A percentile compares a stretch with the other conserved stretches of the same genome.
Evolutionary conservation across 1,140 invertebrate species (phyloP).

Genomic region (Dendrolimus kikuchii): DNA sequence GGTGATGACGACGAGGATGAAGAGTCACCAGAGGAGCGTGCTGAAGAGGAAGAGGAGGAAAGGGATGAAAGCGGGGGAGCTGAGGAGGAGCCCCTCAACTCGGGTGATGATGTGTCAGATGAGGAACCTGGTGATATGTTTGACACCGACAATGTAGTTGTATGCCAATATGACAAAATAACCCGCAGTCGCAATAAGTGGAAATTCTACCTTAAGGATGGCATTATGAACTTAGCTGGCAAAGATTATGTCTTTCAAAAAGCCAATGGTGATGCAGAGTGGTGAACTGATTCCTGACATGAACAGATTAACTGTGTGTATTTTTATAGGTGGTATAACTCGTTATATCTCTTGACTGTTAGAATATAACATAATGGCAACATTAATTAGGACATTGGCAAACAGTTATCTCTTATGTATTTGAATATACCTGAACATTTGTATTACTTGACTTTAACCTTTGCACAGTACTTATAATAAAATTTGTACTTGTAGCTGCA

Average conservation of each 20-base stretch:
- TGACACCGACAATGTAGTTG: conserved; percentile 98
- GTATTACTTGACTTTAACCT: conserved; percentile 14
- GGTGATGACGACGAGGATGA: conserved; percentile 84
- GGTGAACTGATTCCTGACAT: conserved; percentile 74
- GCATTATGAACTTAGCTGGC: conserved; percentile 98
- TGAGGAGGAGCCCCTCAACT: conserved; percentile 94
- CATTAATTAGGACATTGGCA: conserved; percentile 20
- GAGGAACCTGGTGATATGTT: conserved; percentile 96
- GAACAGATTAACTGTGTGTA: conserved; percentile 33
- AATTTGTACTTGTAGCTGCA: too few species aligned
- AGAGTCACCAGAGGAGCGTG: conserved; percentile 71
- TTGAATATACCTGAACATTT: conserved; percentile 4
- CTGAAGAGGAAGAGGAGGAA: conserved; percentile 78
- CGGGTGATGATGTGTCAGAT: conserved; percentile 97
- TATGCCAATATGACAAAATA: conserved; percentile 99
- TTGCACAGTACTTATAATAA: background rate
- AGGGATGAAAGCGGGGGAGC: conserved; percentile 77
- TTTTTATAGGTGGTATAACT: conserved; percentile 38
- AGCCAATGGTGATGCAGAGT: conserved; percentile 98
- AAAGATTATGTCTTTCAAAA: conserved; percentile 99
- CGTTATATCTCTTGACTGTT: conserved; percentile 30
- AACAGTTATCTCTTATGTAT: conserved; percentile 20
- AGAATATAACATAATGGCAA: conserved; percentile 21
- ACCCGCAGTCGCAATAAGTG: conserved; percentile 98
- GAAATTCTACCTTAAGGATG: conserved; percentile 99